phyloP scores from a whole-genome alignment of 2,888 invertebrate genomes.

The Hofmannophila pseudospretella region DNA sequence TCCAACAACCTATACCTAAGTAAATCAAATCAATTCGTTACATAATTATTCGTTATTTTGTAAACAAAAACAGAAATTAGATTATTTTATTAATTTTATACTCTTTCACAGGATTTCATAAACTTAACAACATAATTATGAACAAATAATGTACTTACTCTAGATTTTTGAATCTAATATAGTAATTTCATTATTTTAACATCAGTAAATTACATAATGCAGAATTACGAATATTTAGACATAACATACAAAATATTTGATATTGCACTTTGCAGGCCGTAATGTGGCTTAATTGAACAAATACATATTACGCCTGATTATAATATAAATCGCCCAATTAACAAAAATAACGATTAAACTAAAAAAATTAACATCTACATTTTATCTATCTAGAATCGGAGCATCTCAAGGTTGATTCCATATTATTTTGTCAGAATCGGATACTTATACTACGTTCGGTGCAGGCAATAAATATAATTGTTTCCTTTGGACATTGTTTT shows the following conservation, averaged over 20 bases:
- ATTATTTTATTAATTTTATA: too few species aligned
- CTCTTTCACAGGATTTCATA: too few species aligned
- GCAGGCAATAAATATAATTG: constrained; percentile 18
- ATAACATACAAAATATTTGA: too few species aligned
- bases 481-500: constrained; percentile 16
- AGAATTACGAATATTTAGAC: too few species aligned
- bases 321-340: constrained; percentile 28
- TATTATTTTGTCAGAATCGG: constrained; percentile 14
- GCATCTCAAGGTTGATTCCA: constrained; percentile 19
- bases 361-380: constrained; percentile 16
- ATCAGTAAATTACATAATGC: neutral
- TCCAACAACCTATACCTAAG: too few species aligned
- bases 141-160: too few species aligned
- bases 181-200: too few species aligned
- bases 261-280: neutral
- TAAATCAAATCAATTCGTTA: too few species aligned
- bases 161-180: too few species aligned
- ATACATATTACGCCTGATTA: constrained; percentile 15
- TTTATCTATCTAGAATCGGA: constrained; percentile 14
- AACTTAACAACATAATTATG: too few species aligned
- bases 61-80: too few species aligned
- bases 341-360: constrained; percentile 23
- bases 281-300: constrained; percentile 7
- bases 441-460: constrained; percentile 12
- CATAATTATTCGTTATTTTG: too few species aligned